A percentile compares a stretch with the other conserved stretches of the same genome.
These are phyloP conservation scores for Eremobia ochroleuca DNA, from an alignment of 2,888 invertebrate species.

Conservation along the genomic window DNA sequence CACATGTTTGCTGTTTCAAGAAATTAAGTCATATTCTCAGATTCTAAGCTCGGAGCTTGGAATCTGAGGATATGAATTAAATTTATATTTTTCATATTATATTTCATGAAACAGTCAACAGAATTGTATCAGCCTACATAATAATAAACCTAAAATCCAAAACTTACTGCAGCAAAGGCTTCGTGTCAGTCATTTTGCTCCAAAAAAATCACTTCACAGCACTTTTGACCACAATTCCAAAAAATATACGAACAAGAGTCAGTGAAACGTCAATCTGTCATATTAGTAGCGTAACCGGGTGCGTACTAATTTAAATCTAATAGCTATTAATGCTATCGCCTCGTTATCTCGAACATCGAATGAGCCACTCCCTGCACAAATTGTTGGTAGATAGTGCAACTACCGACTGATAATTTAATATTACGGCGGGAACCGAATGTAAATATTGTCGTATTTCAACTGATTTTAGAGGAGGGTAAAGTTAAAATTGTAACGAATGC, in stretches of 20 bases:
- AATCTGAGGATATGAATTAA: too few species aligned
- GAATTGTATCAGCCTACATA: neutral
- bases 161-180: conserved; percentile 84
- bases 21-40: neutral
- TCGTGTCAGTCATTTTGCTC: conserved; percentile 77
- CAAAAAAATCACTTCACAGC: conserved; percentile 52
- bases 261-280: conserved; percentile 57
- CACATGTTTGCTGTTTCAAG: neutral
- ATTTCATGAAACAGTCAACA: neutral
- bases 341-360: conserved; percentile 64
- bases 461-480: conserved; percentile 19
- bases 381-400: conserved; percentile 66
- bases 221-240: conserved; percentile 37
- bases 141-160: conserved; percentile 14
- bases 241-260: conserved; percentile 17
- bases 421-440: conserved; percentile 42
- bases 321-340: conserved; percentile 61
- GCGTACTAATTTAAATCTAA: conserved; percentile 75
- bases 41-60: neutral
- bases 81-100: too few species aligned
- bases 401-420: conserved; percentile 56
- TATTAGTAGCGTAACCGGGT: conserved; percentile 52
- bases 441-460: conserved; percentile 49
- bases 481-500: neutral
- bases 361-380: conserved; percentile 64